phyloP scores from a whole-genome alignment of 1,140 invertebrate genomes.

The Drosophila tristis region DNA sequence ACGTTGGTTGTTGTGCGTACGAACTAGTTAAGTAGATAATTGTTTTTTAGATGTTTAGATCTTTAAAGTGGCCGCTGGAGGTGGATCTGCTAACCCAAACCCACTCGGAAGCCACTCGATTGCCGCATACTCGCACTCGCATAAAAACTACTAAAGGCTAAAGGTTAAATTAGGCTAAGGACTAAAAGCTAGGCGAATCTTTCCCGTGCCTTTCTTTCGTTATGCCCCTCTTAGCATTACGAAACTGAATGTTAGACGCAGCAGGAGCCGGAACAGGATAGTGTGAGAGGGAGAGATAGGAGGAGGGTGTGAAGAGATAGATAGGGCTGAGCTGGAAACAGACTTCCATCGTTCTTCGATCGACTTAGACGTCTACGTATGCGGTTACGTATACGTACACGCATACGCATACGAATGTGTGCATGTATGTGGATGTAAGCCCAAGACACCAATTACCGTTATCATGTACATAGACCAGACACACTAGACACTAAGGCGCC shows the following conservation, averaged over 20 bases:
- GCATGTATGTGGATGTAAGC: constrained; percentile 11
- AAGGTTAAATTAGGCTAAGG: constrained; percentile 58
- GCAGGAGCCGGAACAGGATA: constrained; percentile 8
- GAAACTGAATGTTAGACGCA: constrained; percentile 74
- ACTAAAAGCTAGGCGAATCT: constrained; percentile 60
- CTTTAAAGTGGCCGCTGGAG: constrained; percentile 58
- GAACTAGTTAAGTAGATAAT: constrained; percentile 71
- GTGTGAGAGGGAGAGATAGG: no score
- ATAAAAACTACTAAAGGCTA: constrained; percentile 45
- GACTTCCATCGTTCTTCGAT: no score
- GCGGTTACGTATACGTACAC: not conserved
- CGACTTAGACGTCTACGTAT: no score
- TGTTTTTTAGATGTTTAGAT: constrained; percentile 30
- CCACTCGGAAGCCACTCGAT: constrained; percentile 66
- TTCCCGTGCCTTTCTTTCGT: constrained; percentile 61
- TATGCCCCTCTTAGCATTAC: constrained; percentile 39
- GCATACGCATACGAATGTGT: not conserved
- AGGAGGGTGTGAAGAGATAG: not conserved
- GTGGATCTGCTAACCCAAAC: constrained; percentile 30
- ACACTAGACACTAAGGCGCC: constrained; percentile 51
- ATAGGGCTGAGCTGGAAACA: not conserved
- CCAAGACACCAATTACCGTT: constrained; percentile 55
- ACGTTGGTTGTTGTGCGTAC: constrained; percentile 52
- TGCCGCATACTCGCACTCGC: constrained; percentile 28
- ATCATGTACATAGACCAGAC: constrained; percentile 42